A percentile compares a stretch with the other conserved stretches of the same genome.
Evolutionary conservation across 2,113 vertebrate species (phyloP).

Genomic region (Leucoraja erinaceus): DNA sequence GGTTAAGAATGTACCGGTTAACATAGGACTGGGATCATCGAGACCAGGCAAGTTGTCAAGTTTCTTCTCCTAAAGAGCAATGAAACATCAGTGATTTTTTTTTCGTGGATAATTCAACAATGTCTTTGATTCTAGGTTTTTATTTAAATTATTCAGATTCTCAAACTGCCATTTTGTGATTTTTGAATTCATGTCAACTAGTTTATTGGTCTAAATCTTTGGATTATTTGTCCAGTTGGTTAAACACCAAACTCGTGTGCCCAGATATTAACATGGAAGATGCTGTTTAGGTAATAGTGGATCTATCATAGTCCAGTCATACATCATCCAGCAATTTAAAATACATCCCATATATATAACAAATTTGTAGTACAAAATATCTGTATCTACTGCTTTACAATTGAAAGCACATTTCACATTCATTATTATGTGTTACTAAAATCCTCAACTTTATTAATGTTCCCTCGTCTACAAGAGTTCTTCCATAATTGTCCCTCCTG

Average conservation of each 20-base stretch:
- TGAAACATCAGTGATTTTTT: background rate
- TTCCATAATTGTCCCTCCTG: background rate
- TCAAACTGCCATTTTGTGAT: background rate
- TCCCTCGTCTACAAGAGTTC: background rate
- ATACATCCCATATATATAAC: background rate
- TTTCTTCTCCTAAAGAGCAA: background rate
- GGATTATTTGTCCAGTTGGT: background rate
- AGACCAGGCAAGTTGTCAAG: background rate
- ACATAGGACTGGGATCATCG: background rate
- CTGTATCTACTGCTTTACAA: background rate
- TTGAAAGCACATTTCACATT: background rate
- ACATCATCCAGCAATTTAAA: background rate
- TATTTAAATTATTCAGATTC: background rate
- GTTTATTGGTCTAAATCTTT: background rate
- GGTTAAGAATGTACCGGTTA: background rate
- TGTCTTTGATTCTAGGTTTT: background rate
- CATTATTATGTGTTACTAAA: background rate
- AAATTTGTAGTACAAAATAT: background rate
- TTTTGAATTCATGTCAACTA: background rate
- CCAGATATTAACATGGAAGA: background rate
- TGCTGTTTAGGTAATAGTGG: background rate
- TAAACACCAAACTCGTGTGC: background rate
- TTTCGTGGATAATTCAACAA: background rate
- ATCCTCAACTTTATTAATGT: background rate
- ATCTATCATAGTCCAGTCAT: background rate